Evolutionary conservation across 1,140 invertebrate species (phyloP), one percentile per base, ranked within the genome.

Genomic region (Pseudomyrmex pallidus): DNA sequence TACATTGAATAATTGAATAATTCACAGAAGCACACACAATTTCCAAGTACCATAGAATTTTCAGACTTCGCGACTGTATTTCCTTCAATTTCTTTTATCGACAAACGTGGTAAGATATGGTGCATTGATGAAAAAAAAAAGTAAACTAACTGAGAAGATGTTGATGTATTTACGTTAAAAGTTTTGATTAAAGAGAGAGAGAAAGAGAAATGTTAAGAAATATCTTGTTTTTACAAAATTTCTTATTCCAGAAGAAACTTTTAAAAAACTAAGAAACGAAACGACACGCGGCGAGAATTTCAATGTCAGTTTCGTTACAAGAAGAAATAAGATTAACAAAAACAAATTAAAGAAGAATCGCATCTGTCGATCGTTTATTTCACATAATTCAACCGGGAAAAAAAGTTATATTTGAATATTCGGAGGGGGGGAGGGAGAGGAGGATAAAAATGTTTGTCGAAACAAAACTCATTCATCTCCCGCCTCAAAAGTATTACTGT

Each of bases 401-500:
- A 44, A 44, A n/a, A n/a, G 63, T 66, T 70, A 54, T 44, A 80
- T 80, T 59, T 48, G 48, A 48, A 80, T 59, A 54, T 59, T 77
- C 20, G n/a, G 59, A 17, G 10, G 48, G 59, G 72, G 20, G 20
- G 20, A n/a, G 20, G 20, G 1, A 22, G 20, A n/a, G n/a, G n/a
- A n/a, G 20, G 20, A 25, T 35, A 35, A 35, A 35, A 35, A 35
- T 35, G 5, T 35, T 35, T 35, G 35, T 35, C 35, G 35, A 7
- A 35, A 35, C 35, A 35, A 0, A 68, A 22, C 35, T 48, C 50
- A 54, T 78, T 78, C 70, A 57, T 78, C 46, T 72, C 50, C n/a
- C n/a, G 20, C 1, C 63, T 57, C 17, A 17, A 52, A 64, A 76
- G 9, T 70, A 72, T 15, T 66, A 70, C 35, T 25, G 76, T 80